Percentiles rank a stretch among this genome's conserved stretches.
phyloP scores from a whole-genome alignment of 2,797 vertebrate genomes.

The Dromococcyx pavoninus region DNA sequence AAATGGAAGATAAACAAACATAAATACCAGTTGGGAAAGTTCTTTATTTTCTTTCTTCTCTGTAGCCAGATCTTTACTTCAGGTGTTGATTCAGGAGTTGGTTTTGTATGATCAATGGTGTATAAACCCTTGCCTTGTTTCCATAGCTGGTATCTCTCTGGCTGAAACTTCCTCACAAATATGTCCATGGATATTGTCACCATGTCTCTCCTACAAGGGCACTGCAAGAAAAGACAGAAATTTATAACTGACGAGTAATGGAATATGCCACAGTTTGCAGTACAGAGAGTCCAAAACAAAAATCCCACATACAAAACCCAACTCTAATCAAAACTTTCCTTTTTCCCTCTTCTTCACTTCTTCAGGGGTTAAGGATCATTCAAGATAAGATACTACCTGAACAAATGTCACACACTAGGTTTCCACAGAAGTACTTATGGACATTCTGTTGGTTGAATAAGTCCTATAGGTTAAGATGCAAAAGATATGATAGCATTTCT shows the following conservation, averaged over 20 bases:
- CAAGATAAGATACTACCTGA: background rate
- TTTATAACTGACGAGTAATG: background rate
- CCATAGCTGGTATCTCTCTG: conserved; percentile 91
- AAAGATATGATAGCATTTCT: background rate
- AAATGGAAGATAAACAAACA: background rate
- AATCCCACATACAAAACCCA: background rate
- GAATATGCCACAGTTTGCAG: background rate
- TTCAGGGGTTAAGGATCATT: background rate
- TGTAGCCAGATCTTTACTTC: conserved; percentile 90
- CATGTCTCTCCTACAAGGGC: conserved; percentile 95
- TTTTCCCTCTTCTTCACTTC: background rate
- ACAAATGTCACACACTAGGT: background rate
- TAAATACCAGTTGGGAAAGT: conserved; percentile 79
- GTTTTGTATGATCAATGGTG: conserved; percentile 87
- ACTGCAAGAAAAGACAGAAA: conserved; percentile 76
- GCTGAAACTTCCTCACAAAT: conserved; percentile 95
- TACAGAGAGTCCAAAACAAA: background rate
- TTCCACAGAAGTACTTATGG: background rate
- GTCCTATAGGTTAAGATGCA: background rate
- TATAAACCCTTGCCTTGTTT: conserved; percentile 91
- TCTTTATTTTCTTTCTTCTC: conserved; percentile 79
- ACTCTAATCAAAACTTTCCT: background rate
- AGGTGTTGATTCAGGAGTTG: conserved; percentile 88
- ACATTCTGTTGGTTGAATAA: background rate
- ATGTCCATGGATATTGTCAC: conserved; percentile 98